Evolutionary conservation across 35 echinoderm and acorn worm species (phyloP).

Genomic region (Diadema setosum): DNA sequence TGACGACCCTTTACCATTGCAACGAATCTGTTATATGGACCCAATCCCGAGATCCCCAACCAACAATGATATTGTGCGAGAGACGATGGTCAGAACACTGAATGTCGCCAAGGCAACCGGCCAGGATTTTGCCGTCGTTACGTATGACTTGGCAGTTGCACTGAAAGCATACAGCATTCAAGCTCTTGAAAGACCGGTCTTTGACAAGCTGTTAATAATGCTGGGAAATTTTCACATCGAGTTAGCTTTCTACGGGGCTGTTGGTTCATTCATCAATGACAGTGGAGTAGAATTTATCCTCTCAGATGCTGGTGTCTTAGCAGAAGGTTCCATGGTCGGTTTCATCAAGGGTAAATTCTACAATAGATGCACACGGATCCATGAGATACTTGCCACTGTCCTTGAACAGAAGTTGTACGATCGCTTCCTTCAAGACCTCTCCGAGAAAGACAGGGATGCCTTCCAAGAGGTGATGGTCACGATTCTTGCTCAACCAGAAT

Average conservation of each 20-base stretch:
- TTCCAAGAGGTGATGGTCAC: conserved; percentile 44
- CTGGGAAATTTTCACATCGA: conserved; percentile 82
- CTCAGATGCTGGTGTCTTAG: conserved; percentile 55
- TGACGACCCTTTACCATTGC: conserved; percentile 48
- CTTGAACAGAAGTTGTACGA: conserved; percentile 58
- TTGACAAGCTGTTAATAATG: conserved; percentile 73
- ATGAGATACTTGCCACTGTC: conserved; percentile 62
- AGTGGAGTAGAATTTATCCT: conserved; percentile 71
- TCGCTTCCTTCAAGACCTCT: neutral
- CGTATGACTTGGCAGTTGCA: conserved; percentile 22
- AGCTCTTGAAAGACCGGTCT: neutral
- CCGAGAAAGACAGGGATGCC: conserved; percentile 23
- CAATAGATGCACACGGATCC: conserved; percentile 70
- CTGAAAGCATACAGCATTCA: neutral
- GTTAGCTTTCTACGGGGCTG: conserved; percentile 56
- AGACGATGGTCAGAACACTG: conserved; percentile 62
- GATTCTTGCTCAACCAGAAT: conserved; percentile 6
- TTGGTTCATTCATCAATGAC: conserved; percentile 61
- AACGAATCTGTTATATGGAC: conserved; percentile 79
- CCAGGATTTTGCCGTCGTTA: conserved; percentile 73
- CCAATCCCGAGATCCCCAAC: conserved; percentile 82
- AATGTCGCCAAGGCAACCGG: conserved; percentile 59
- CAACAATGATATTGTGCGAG: conserved; percentile 76
- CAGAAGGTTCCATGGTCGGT: conserved; percentile 63
- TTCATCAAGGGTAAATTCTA: conserved; percentile 85